These are phyloP conservation scores for Nycticorax nycticorax DNA, from an alignment of 2,113 vertebrate species.

Conservation along the genomic window DNA sequence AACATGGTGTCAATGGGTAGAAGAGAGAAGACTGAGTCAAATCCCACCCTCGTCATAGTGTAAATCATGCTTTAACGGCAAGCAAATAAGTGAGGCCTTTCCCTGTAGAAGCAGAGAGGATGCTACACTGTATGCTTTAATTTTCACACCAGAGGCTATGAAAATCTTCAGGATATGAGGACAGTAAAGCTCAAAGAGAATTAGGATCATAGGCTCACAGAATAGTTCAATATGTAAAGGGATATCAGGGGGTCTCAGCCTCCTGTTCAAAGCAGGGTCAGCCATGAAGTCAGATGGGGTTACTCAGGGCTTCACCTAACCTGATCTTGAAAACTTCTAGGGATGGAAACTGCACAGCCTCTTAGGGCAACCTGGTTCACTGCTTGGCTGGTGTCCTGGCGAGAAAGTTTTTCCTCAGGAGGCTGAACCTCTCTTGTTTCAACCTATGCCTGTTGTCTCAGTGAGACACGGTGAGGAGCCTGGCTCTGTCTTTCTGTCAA, in stretches of 20 bases:
- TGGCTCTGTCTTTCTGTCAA: background rate
- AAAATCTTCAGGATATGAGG: background rate
- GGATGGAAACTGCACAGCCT: background rate
- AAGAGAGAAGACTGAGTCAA: background rate
- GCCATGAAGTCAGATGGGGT: background rate
- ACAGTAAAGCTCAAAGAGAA: background rate
- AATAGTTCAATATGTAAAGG: background rate
- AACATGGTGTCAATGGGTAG: background rate
- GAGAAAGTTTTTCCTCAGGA: rapidly evolving
- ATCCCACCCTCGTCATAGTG: too few relatives aligned
- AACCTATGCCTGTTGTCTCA: background rate
- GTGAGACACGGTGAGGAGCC: background rate
- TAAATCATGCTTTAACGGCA: background rate
- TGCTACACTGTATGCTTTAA: background rate
- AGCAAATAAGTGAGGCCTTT: background rate
- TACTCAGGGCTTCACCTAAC: background rate
- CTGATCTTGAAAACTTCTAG: background rate
- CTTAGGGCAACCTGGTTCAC: background rate
- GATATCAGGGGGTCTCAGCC: background rate
- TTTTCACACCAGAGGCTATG: background rate
- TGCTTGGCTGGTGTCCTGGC: background rate
- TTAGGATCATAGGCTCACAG: background rate
- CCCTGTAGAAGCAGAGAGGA: background rate
- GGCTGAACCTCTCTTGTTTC: background rate
- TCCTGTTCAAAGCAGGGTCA: background rate